Evolutionary conservation across 2,113 vertebrate genomes (phyloP).

Genomic region (Orientallactaga bullata): DNA sequence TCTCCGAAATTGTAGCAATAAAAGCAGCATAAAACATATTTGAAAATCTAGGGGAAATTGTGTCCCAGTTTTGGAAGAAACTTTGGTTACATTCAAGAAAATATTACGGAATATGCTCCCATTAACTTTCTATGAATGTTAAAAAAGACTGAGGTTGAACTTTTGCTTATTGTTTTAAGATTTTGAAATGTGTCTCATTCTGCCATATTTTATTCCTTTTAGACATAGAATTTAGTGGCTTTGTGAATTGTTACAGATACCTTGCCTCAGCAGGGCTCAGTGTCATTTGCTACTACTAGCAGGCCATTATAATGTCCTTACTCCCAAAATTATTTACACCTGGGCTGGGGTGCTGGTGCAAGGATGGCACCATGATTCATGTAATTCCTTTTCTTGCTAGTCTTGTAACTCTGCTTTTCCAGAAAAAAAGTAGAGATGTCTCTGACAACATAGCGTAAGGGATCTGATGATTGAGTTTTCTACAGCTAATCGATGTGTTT

Average conservation of each 20-base stretch:
- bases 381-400: neutral
- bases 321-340: rapidly evolving
- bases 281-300: neutral
- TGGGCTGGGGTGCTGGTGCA: neutral
- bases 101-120: neutral
- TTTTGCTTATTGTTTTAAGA: conserved; percentile 45
- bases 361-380: neutral
- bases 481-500: conserved; percentile 1
- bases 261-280: neutral
- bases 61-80: conserved; percentile 36
- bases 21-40: neutral
- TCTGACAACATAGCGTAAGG: neutral
- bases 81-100: neutral
- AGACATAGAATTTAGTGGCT: conserved; percentile 19
- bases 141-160: conserved; percentile 49
- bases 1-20: neutral
- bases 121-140: conserved; percentile 51
- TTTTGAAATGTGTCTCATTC: conserved; percentile 50
- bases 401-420: neutral
- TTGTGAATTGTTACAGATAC: neutral
- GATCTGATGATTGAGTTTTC: neutral
- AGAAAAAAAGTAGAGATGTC: neutral
- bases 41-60: conserved; percentile 11
- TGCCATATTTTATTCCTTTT: conserved; percentile 53
- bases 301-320: neutral